These are phyloP conservation scores for Catagonus wagneri DNA, from an alignment of 2,113 vertebrate genomes.

Conservation along the genomic window DNA sequence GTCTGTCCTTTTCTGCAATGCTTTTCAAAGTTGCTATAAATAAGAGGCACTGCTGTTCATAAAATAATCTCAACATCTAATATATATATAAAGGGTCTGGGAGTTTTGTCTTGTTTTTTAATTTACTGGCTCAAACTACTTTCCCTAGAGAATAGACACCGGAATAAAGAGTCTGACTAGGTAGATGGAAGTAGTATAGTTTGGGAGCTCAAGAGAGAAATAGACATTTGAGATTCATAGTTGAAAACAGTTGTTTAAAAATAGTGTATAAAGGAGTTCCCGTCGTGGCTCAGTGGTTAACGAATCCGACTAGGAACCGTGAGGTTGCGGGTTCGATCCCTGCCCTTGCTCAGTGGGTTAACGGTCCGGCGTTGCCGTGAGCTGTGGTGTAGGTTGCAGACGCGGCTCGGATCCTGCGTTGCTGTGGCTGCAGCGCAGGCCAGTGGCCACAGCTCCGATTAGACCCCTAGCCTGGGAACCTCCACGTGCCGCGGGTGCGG, in stretches of 20 bases:
- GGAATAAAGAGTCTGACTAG: not conserved
- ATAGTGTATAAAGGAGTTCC: not conserved
- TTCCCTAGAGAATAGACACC: not conserved
- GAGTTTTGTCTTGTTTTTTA: not conserved
- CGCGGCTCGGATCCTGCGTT: no score
- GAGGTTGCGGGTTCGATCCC: no score
- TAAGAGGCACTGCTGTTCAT: not conserved
- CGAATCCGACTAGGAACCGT: no score
- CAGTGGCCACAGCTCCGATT: no score
- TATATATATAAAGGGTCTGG: not conserved
- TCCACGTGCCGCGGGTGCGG: no score
- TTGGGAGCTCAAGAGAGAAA: not conserved
- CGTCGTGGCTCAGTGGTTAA: no score
- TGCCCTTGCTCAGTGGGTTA: no score
- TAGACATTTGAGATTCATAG: not conserved
- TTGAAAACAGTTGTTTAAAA: slow-evolving; percentile 13
- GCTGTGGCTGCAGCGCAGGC: no score
- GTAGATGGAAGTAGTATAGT: not conserved
- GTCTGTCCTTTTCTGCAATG: not conserved
- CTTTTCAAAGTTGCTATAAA: not conserved
- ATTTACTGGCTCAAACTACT: not conserved
- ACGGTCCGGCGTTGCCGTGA: no score
- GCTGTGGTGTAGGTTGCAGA: no score
- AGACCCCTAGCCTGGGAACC: no score
- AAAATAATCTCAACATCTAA: not conserved